Conservation (phyloP, 92 coral and sea anemone species). For the Diadumene lineata region DNA sequence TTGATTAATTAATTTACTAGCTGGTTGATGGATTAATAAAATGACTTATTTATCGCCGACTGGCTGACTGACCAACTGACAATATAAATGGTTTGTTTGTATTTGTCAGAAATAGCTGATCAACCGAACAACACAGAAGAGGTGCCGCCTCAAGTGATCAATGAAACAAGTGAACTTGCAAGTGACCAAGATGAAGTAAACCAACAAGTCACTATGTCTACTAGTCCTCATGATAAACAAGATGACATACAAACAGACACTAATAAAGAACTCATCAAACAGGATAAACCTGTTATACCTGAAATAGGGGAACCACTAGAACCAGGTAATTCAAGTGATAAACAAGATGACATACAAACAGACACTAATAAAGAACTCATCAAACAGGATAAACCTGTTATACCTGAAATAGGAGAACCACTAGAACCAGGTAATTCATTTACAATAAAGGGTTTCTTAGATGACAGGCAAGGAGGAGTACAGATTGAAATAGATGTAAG, state of each 20-base stretch:
- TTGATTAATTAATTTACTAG: background rate
- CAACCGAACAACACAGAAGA: background rate
- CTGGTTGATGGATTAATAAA: background rate
- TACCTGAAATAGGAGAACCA: slow-evolving; percentile 11
- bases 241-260: background rate
- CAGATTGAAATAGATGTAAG: too few relatives aligned
- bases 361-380: background rate
- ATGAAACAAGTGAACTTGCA: background rate
- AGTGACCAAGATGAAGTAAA: background rate
- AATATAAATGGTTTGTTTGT: background rate
- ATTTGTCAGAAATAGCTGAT: background rate
- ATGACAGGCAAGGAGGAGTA: background rate
- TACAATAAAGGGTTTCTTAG: too few relatives aligned
- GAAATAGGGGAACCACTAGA: slow-evolving; percentile 11
- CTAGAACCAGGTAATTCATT: slow-evolving; percentile 17
- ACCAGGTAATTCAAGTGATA: slow-evolving; percentile 7
- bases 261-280: background rate
- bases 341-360: background rate
- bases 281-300: slow-evolving; percentile 1
- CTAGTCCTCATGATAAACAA: background rate
- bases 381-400: background rate
- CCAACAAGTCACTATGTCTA: background rate
- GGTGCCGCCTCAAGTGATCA: background rate
- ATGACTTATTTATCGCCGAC: too few relatives aligned
- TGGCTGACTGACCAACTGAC: slow-evolving; percentile 4